A percentile compares a stretch with the other conserved stretches of the same genome.
Conservation (phyloP, 1,140 invertebrate genomes). For the Solenopsis invicta region DNA sequence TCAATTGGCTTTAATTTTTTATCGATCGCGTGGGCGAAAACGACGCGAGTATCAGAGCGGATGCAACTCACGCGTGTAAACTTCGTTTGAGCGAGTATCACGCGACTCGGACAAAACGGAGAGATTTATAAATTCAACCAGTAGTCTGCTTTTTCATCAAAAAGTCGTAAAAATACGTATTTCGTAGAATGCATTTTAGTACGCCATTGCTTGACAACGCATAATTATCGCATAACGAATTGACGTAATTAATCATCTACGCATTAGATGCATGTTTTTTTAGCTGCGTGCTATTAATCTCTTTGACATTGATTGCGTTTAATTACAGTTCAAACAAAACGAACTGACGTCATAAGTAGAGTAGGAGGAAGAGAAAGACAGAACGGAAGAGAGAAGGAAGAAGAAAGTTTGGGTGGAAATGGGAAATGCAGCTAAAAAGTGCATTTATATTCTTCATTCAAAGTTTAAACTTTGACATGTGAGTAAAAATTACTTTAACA, state of each 20-base stretch:
- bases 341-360: neutral
- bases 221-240: slow-evolving; percentile 30
- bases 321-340: slow-evolving; percentile 29
- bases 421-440: neutral
- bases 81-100: slow-evolving; percentile 2
- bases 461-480: neutral
- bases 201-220: neutral
- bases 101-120: neutral
- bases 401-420: neutral
- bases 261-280: neutral
- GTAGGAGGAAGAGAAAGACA: neutral
- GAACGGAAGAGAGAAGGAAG: neutral
- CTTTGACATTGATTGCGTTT: slow-evolving; percentile 20
- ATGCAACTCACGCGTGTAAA: neutral
- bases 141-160: neutral
- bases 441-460: neutral
- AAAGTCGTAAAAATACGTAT: neutral
- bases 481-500: neutral
- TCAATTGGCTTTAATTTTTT: slow-evolving; percentile 55
- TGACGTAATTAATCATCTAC: slow-evolving; percentile 11
- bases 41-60: neutral
- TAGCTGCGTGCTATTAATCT: slow-evolving; percentile 15
- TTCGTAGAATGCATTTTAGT: neutral
- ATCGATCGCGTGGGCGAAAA: neutral
- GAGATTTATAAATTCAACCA: slow-evolving; percentile 12